Base-by-base conservation (phyloP, 1,140 invertebrate genomes). In the Leptinotarsa undecemlineata region DNA sequence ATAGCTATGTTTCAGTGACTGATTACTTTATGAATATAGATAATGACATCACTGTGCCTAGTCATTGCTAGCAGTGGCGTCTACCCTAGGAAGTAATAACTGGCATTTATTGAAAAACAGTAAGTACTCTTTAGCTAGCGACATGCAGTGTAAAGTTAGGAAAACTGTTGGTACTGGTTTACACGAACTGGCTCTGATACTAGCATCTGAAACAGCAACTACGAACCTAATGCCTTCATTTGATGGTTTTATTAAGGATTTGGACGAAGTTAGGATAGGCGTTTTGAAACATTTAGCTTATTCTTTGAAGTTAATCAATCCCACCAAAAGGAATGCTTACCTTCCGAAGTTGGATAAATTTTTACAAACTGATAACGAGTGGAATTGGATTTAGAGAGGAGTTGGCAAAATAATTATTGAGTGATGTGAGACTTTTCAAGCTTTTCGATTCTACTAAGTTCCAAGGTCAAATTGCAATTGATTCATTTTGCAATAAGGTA, bases 381-480 rank as follows among this genome's bases (percentile, higher is more conserved):
- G 89, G 80, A 95, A 95, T 81, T 95, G 94, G 94, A 86, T 94
- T 93, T 81, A 84, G 92, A 67, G 85, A 91, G 72, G 91, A 93
- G 80, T 85, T 95, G 26, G 91, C 91, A 5, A 87, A 88, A 77
- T 92, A 94, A 80, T 82, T 95, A 17, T 85, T 89, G n/a, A 84
- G 88, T 15, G 85, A 91, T 21, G 86, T 92, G 33, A 83, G 87
- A 20, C 84, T 94, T 47, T 95, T 90, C 79, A 84, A 86, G 20
- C 87, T 90, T 2, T 74, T 82, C 3, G 91, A 94, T 69, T 88
- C 92, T 6, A 87, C 87, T 21, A 85, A 88, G 64, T 86, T 91
- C 82, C 87, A 95, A 48, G 86, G 89, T 6, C 89, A 90, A 0
- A 85, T 95, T 23, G 89, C 90, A 2, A 80, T 93, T 14, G 84